phyloP scores from a whole-genome alignment of 2,888 invertebrate genomes.

The Caenorhabditis japonica region DNA sequence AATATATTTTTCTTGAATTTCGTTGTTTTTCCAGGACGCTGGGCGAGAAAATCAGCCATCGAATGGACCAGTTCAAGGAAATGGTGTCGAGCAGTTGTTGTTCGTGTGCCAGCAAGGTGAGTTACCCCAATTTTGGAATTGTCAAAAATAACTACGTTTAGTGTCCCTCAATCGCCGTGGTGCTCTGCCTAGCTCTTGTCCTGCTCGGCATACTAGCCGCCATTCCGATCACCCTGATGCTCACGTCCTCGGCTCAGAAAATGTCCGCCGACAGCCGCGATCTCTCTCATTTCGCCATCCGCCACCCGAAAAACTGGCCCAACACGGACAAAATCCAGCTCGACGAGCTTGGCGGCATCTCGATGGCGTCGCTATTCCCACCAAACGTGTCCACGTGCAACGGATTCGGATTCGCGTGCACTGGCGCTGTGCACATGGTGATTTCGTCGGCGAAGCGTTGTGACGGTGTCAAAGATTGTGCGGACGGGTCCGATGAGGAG shows the following conservation, averaged over 20 bases:
- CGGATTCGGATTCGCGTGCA: constrained; percentile 72
- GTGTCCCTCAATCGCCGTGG: constrained; percentile 60
- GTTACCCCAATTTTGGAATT: background rate
- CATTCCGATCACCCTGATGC: constrained; percentile 45
- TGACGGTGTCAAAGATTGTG: constrained; percentile 68
- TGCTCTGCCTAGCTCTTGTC: constrained; percentile 52
- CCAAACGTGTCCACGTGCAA: constrained; percentile 67
- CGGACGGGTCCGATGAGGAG: constrained; percentile 67
- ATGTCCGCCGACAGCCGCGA: constrained; percentile 34
- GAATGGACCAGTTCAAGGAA: constrained; percentile 50
- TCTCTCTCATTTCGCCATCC: constrained; percentile 11
- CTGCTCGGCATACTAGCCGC: constrained; percentile 54
- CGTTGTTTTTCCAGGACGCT: constrained; percentile 22
- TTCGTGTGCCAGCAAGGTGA: constrained; percentile 24
- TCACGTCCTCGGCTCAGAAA: constrained; percentile 39
- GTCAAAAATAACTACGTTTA: constrained; percentile 6
- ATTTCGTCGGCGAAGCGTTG: constrained; percentile 63
- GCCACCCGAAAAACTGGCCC: constrained; percentile 48
- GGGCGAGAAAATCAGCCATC: constrained; percentile 48
- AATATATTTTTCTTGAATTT: background rate
- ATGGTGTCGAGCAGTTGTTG: constrained; percentile 35
- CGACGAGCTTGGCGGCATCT: constrained; percentile 44
- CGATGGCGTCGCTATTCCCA: constrained; percentile 61
- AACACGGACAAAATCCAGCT: constrained; percentile 33
- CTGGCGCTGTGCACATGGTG: constrained; percentile 56